Evolutionary conservation across 30 jellyfish, hydroid and myxozoan genomes (phyloP), one percentile per base, ranked within the genome.

Genomic region (Aurelia sp.): DNA sequence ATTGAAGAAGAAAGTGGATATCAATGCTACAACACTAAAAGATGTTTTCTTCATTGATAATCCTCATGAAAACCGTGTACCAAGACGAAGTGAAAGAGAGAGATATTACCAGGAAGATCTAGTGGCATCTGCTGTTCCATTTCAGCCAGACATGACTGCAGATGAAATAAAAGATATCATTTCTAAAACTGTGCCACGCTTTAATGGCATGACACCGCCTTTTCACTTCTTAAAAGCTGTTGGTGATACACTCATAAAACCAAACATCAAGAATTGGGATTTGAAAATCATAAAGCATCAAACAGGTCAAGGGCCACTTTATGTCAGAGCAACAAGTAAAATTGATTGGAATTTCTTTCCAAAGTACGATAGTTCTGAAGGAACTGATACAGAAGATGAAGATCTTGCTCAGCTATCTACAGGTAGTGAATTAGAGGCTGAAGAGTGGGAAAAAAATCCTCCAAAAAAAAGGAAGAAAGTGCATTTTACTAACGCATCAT

Each of bases 211-310:
- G 22, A 15, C 41, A 15, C 76, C 76, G 3, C 27, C 41, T 12
- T 64, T 64, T 64, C 35, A 64, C n/a, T 64, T 64, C 76, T 15
- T 64, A 22, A 64, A 64, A 64, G 76, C 76, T 15, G 76, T 64
- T 64, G 76, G 76, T 22, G 41, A 64, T 15, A 64, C 48, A 21
- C 76, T 64, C 41, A 64, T 64, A 15, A 64, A 64, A 64, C 76
- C 76, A 3, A 22, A 30, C 8, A 64, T 64, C 41, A 64, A 64
- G 41, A 22, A 64, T 12, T 64, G 76, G 48, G 76, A 64, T 22
- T 22, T 64, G 41, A 21, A 64, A 22, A 22, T 64, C 16, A 64
- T 64, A 13, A 64, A 64, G 27, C 48, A 64, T 8, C 76, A 64
- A 64, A 64, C 76, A 15, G 76, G 41, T 22, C 76, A 64, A 64